A percentile compares a stretch with the other conserved stretches of the same genome.
phyloP scores from a whole-genome alignment of 2,888 invertebrate genomes.

The Celastrina argiolus region DNA sequence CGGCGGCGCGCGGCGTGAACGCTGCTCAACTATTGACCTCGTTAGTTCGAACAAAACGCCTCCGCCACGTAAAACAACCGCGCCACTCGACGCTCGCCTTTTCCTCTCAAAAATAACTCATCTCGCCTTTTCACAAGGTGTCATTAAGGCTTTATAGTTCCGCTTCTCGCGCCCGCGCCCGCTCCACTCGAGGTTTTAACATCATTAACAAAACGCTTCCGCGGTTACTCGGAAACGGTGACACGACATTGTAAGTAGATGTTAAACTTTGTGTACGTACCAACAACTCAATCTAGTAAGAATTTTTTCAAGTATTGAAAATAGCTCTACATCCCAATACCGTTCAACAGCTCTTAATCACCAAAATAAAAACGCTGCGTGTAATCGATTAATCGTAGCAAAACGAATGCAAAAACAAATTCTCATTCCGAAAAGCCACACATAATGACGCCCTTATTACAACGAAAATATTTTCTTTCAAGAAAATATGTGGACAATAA shows the following conservation, averaged over 20 bases:
- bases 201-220: constrained; percentile 61
- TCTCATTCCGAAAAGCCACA: constrained; percentile 30
- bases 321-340: no score
- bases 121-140: constrained; percentile 72
- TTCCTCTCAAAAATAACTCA: constrained; percentile 77
- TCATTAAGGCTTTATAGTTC: constrained; percentile 66
- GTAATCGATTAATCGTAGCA: background rate
- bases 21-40: constrained; percentile 70
- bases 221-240: constrained; percentile 29
- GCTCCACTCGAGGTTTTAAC: constrained; percentile 49
- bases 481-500: constrained; percentile 63
- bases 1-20: constrained; percentile 46
- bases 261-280: background rate
- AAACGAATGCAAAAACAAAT: constrained; percentile 1
- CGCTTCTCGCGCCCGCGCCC: constrained; percentile 39
- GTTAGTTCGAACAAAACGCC: constrained; percentile 71
- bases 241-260: background rate
- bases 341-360: background rate
- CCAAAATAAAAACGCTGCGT: background rate
- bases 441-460: constrained; percentile 36
- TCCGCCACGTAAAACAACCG: constrained; percentile 66
- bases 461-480: constrained; percentile 44
- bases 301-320: no score
- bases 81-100: constrained; percentile 70
- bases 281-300: no score